phyloP scores from a whole-genome alignment of 2,888 invertebrate genomes.

The Sericinus montela region DNA sequence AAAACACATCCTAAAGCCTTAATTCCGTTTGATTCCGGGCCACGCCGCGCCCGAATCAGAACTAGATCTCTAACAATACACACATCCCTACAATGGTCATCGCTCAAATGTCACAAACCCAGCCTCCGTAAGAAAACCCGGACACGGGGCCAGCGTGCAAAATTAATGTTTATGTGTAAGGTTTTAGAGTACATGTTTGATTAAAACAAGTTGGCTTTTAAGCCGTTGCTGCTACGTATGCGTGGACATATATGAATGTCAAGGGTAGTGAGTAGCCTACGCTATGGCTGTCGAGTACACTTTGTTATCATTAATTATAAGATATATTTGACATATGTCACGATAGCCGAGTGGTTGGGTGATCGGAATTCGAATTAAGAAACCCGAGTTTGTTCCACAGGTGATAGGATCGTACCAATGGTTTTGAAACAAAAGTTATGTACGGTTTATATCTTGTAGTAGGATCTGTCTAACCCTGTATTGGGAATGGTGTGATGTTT shows the following conservation, averaged over 20 bases:
- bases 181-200: slow-evolving; percentile 3
- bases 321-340: too few relatives aligned
- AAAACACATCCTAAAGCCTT: background rate
- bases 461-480: too few relatives aligned
- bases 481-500: too few relatives aligned
- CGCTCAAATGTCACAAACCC: slow-evolving; percentile 27
- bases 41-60: background rate
- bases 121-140: slow-evolving; percentile 27
- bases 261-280: slow-evolving; percentile 48
- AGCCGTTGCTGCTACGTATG: slow-evolving; percentile 23
- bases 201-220: slow-evolving; percentile 20
- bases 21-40: background rate
- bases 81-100: slow-evolving; percentile 26
- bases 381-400: too few relatives aligned
- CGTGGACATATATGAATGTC: slow-evolving; percentile 47
- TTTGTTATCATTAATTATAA: too few relatives aligned
- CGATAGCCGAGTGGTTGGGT: too few relatives aligned
- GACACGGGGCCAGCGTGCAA: slow-evolving; percentile 17
- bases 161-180: slow-evolving; percentile 1
- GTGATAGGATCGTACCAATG: too few relatives aligned
- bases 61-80: background rate
- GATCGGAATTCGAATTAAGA: too few relatives aligned
- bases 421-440: too few relatives aligned
- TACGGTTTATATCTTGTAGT: too few relatives aligned
- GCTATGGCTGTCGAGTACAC: slow-evolving; percentile 6